Conservation (phyloP, 1,140 invertebrate species). For the Reticulitermes speratus region DNA sequence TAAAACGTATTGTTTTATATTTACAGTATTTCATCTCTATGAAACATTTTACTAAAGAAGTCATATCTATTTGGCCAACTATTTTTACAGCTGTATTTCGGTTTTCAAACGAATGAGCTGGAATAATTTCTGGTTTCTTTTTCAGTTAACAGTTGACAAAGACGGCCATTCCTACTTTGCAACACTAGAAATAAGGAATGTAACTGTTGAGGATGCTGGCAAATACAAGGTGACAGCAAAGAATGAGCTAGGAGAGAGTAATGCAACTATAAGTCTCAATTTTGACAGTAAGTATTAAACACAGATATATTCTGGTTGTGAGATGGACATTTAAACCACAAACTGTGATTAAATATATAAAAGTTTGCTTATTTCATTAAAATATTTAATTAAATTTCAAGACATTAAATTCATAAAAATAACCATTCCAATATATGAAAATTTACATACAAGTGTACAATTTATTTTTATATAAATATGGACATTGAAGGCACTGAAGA, state of each 20-base stretch:
- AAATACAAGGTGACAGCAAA: slow-evolving; percentile 96
- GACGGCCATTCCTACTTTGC: slow-evolving; percentile 92
- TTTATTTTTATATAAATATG: too few relatives aligned
- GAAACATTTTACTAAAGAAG: too few relatives aligned
- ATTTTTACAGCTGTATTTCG: too few relatives aligned
- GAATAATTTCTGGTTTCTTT: slow-evolving; percentile 38
- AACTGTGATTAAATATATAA: neutral
- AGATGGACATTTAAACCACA: neutral
- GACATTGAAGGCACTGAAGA: too few relatives aligned
- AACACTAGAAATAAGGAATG: slow-evolving; percentile 87
- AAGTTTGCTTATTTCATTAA: neutral
- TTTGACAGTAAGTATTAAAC: slow-evolving; percentile 88
- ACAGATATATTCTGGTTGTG: neutral
- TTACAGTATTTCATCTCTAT: too few relatives aligned
- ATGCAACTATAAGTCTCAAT: slow-evolving; percentile 93
- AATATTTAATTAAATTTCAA: too few relatives aligned
- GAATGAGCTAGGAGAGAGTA: slow-evolving; percentile 94
- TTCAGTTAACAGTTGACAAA: slow-evolving; percentile 81
- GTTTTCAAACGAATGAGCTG: too few relatives aligned
- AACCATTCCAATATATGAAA: too few relatives aligned
- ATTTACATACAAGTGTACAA: too few relatives aligned
- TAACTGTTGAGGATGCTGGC: slow-evolving; percentile 94
- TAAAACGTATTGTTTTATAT: too few relatives aligned
- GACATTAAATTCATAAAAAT: too few relatives aligned
- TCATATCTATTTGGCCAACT: too few relatives aligned